Evolutionary conservation across 2,888 invertebrate species (phyloP), one percentile per base, ranked within the genome.

Genomic region (Empis livida): DNA sequence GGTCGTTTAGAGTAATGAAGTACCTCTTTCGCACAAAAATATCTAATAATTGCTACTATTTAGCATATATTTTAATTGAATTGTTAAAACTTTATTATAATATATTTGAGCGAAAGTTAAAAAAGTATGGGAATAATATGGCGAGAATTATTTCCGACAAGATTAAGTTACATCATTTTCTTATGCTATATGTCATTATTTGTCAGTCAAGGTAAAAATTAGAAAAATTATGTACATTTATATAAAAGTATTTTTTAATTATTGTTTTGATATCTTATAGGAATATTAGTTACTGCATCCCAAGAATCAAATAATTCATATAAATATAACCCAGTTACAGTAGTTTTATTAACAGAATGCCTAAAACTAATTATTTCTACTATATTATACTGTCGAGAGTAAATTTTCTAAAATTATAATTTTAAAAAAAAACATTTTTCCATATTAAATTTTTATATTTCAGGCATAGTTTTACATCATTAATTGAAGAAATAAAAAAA

Each of bases 281-380:
- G 93, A 60, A 84, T 94, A 55, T 78, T 95, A 59, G 85, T 94
- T 14, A 93, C 90, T 43, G 89, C 89, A 54, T 91, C 93, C 2
- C 92, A 94, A 70, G 79, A 80, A 54, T 74, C 79, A 44, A 79
- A 83, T 63, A 85, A 85, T 59, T 76, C 76, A 31, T 95, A 94
- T 68, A 79, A 79, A 54, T 95, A 94, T 63, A 91, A 90, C 61
- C 88, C 88, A 30, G 81, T 87, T 2, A 82, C 87, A 15, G 93
- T 91, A 37, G 93, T 95, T 27, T 74, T 94, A 51, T 66, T 92
- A 50, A 91, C 92, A 8, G 95, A 95, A 73, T 72, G 87, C 43
- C 68, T 92, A 14, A 95, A 95, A 68, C 72, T 95, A 45, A 54
- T 87, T 1, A 74, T 82, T 27, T 90, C 91, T 1, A 65, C 78